Evolutionary conservation across 2,797 vertebrate species (phyloP), one percentile per base, ranked within the genome.

Genomic region (Sebastes oblongus): DNA sequence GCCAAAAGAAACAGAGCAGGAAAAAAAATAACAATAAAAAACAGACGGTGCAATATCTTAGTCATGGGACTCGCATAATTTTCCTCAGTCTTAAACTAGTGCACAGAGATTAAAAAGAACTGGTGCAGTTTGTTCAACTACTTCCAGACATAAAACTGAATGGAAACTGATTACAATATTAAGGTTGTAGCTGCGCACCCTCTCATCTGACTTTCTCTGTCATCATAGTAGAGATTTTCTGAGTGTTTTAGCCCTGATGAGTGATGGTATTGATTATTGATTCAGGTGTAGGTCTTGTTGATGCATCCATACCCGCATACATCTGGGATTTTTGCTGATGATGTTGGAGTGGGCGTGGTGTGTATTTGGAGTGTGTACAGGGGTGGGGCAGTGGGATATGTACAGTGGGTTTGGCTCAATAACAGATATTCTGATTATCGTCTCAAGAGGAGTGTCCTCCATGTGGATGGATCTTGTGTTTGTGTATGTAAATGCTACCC

Each of bases 51-150:
- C 86, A 89, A 93, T 92, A 92, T 91, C 89, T 91, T 83, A 89
- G 94, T 95, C 95, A 96, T 94, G 91, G 90, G 95, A 96, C 95
- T 88, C 79, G 81, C 90, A 89, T 94, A 94, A 94, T 93, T 93
- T 92, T 94, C 66, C 71, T 83, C 79, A 79, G 81, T 87, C 88
- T 83, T 90, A 91, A 84, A 82, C 86, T 89, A 85, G 85, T 80
- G 83, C 82, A 86, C 82, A 86, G 82, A 87, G 93, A 94, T 94
- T 94, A 94, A 76, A 92, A 88, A 76, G 81, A 86, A 82, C 66
- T 25, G 36, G 65, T 74, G 61, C 79, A 69, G 59, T 66, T 84
- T 79, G 81, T 81, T 90, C 86, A 71, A 50, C 62, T 20, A 86
- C 64, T 73, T 88, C 34, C 78, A 84, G 52, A 84, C 52, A 36